These are phyloP conservation scores for Siniperca undulata DNA, from an alignment of 2,797 vertebrate species.

Conservation along the genomic window DNA sequence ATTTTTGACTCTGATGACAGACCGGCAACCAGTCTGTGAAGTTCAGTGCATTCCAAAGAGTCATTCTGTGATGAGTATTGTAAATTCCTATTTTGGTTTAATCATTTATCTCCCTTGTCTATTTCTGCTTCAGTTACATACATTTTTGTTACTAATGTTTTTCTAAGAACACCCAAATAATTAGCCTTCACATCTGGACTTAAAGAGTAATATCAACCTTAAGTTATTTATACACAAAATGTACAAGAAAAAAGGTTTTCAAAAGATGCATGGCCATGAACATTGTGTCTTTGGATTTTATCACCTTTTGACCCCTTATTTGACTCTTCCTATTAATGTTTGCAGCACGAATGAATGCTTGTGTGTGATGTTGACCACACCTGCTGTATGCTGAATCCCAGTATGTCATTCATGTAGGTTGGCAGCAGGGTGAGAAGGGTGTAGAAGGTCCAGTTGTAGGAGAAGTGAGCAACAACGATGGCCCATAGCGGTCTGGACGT, in stretches of 20 bases:
- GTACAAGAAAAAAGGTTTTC: background rate
- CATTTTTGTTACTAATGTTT: background rate
- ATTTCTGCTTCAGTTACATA: background rate
- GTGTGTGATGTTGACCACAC: slow-evolving; percentile 76
- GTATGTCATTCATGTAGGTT: slow-evolving; percentile 96
- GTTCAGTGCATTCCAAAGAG: background rate
- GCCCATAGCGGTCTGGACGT: slow-evolving; percentile 92
- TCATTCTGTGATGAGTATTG: background rate
- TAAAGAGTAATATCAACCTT: no score
- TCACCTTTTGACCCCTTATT: background rate
- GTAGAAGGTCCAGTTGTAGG: slow-evolving; percentile 99
- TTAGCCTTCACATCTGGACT: no score
- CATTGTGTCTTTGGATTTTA: background rate
- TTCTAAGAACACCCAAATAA: no score
- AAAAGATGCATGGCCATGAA: background rate
- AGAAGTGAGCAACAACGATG: slow-evolving; percentile 97
- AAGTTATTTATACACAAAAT: background rate
- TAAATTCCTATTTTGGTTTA: background rate
- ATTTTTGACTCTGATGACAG: background rate
- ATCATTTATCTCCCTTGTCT: background rate
- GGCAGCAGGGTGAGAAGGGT: slow-evolving; percentile 96
- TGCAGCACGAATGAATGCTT: background rate
- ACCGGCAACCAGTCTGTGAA: background rate
- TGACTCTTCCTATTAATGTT: background rate
- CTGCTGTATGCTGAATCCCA: slow-evolving; percentile 96